These are phyloP conservation scores for Calliphora vomitoria DNA, from an alignment of 2,888 invertebrate genomes.

Conservation along the genomic window DNA sequence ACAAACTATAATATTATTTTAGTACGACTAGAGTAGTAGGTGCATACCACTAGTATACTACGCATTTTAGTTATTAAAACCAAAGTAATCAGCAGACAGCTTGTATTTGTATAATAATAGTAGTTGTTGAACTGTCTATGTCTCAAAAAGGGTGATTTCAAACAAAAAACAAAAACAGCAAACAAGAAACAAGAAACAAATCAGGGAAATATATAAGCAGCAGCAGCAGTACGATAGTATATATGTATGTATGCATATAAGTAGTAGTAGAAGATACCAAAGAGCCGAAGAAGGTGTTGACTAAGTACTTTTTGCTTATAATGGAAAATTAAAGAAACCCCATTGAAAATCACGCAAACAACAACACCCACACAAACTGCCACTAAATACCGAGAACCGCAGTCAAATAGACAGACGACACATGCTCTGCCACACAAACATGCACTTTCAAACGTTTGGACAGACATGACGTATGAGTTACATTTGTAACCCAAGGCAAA, in stretches of 20 bases:
- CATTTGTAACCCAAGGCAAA: slow-evolving; percentile 67
- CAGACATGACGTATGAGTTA: slow-evolving; percentile 67
- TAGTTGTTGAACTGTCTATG: slow-evolving; percentile 72
- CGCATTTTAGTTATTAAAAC: slow-evolving; percentile 70
- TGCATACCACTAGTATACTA: slow-evolving; percentile 33
- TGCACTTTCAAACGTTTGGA: not conserved
- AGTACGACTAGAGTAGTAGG: slow-evolving; percentile 14
- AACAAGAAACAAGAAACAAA: slow-evolving; percentile 1
- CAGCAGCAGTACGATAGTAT: not conserved
- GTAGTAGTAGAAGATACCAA: not conserved
- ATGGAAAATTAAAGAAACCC: slow-evolving; percentile 66
- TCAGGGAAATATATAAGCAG: not conserved
- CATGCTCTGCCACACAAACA: not conserved
- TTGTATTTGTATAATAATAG: slow-evolving; percentile 46
- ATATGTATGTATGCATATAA: too few species aligned
- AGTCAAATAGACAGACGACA: slow-evolving; percentile 12
- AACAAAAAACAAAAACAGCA: slow-evolving; percentile 37
- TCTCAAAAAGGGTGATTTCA: slow-evolving; percentile 62
- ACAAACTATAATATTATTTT: slow-evolving; percentile 66
- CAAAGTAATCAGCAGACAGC: slow-evolving; percentile 64
- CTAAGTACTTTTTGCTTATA: slow-evolving; percentile 62
- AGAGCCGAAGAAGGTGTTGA: slow-evolving; percentile 61
- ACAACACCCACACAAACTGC: not conserved
- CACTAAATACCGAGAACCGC: slow-evolving; percentile 13
- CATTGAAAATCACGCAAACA: slow-evolving; percentile 66